phyloP scores from a whole-genome alignment of 1,140 invertebrate genomes.

The Paraescarpia echinospica region DNA sequence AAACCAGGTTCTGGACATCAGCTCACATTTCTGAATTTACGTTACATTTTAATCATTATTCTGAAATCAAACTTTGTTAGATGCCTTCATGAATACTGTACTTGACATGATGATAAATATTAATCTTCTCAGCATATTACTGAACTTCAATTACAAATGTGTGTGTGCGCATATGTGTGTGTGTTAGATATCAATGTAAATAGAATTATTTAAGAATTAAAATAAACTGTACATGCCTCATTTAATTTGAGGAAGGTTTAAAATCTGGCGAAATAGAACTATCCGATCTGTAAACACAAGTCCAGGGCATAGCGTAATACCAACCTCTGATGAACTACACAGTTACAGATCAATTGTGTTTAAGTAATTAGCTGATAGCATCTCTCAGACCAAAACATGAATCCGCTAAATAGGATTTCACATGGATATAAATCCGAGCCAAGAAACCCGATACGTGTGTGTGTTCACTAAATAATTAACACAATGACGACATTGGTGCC shows the following conservation, averaged over 20 bases:
- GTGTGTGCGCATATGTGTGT: not conserved
- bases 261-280: not conserved
- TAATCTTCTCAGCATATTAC: not conserved
- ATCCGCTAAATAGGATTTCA: not conserved
- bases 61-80: not conserved
- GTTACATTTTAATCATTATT: not conserved
- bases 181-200: not conserved
- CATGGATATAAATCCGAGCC: not conserved
- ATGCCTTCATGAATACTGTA: not conserved
- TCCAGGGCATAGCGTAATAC: not conserved
- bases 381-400: not conserved
- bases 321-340: too few species aligned
- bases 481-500: not conserved
- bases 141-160: not conserved
- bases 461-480: not conserved
- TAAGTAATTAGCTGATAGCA: not conserved
- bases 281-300: not conserved
- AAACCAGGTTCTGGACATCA: not conserved
- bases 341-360: not conserved
- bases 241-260: not conserved
- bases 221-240: not conserved
- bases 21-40: too few species aligned
- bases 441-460: not conserved
- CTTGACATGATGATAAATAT: not conserved
- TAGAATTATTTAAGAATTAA: not conserved